Evolutionary conservation across 2,888 invertebrate species (phyloP), one percentile per base, ranked within the genome.

Genomic region (Agrochola macilenta): DNA sequence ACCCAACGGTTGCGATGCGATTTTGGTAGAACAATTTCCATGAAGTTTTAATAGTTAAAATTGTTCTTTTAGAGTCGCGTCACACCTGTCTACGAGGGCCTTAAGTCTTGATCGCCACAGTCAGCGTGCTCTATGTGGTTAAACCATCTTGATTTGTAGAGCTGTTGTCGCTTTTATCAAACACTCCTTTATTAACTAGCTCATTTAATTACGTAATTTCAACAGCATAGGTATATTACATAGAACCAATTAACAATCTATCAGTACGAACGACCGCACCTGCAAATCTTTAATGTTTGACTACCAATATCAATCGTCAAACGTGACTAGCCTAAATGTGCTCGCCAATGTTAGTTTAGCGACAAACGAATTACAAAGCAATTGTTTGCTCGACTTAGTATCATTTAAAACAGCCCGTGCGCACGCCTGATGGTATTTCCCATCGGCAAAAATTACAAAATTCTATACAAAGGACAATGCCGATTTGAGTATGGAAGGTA

Each of bases 271-370:
- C 23, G 14, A 52, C 46, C 58, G 23, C 74, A 85, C 73, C 78
- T 85, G 75, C 61, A 69, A 74, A 74, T 82, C 76, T 84, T 79
- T 82, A 81, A 81, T 83, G 79, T 85, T 72, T 49, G 57, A 84
- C 66, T 68, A 43, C 1, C 23, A 63, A 54, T 54, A 54, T 69
- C n/a, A 20, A n/a, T 69, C 60, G 66, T 65, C 26, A 52, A 76
- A 84, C 86, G 84, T 86, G 86, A 85, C 79, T 63, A 74, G 76
- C 81, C 68, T 83, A 75, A 85, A 83, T 79, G 35, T 75, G 20
- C 8, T 30, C 30, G 58, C 26, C 70, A 70, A 78, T 81, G 78
- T 83, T 74, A 66, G 61, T 57, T 74, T 64, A 64, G n/a, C 69
- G 64, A 83, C 80, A 72, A 75, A 80, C 54, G 64, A 78, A 81